phyloP scores from a whole-genome alignment of 2,888 invertebrate genomes.

The Leucozona laternaria region DNA sequence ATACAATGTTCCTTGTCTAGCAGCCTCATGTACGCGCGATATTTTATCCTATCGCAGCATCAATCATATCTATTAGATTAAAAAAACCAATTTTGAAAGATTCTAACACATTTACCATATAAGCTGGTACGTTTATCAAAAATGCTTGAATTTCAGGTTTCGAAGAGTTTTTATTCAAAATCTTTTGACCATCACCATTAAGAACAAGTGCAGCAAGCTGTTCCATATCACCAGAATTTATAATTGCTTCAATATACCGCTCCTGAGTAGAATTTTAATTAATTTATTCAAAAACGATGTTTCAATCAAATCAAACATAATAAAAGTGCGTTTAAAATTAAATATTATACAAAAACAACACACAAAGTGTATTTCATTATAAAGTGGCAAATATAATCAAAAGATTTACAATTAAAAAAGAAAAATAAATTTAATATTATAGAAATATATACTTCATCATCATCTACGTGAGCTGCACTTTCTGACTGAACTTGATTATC shows the following conservation, averaged over 20 bases:
- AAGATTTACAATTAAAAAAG: conserved; percentile 41
- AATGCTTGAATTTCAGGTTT: conserved; percentile 94
- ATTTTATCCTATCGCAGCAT: conserved; percentile 90
- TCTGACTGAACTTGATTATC: conserved; percentile 84
- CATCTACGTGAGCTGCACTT: conserved; percentile 81
- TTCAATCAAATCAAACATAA: neutral
- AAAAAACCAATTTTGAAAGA: neutral
- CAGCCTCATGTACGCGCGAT: conserved; percentile 93
- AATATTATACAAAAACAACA: conserved; percentile 26
- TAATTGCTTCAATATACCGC: conserved; percentile 87
- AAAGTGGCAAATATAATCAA: conserved; percentile 56
- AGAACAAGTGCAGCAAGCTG: conserved; percentile 94
- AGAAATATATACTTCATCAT: conserved; percentile 80
- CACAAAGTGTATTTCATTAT: conserved; percentile 3
- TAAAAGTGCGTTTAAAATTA: conserved; percentile 30
- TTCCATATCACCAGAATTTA: conserved; percentile 92
- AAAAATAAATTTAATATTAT: conserved; percentile 48
- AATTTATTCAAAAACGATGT: neutral
- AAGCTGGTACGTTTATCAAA: conserved; percentile 93
- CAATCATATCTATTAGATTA: neutral
- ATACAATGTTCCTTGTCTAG: conserved; percentile 92
- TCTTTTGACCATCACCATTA: conserved; percentile 92
- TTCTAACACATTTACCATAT: conserved; percentile 88
- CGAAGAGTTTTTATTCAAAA: conserved; percentile 88
- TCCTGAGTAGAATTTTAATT: conserved; percentile 82